Evolutionary conservation across 2,888 invertebrate species (phyloP), one percentile per base, ranked within the genome.

Genomic region (Netelia melanura): DNA sequence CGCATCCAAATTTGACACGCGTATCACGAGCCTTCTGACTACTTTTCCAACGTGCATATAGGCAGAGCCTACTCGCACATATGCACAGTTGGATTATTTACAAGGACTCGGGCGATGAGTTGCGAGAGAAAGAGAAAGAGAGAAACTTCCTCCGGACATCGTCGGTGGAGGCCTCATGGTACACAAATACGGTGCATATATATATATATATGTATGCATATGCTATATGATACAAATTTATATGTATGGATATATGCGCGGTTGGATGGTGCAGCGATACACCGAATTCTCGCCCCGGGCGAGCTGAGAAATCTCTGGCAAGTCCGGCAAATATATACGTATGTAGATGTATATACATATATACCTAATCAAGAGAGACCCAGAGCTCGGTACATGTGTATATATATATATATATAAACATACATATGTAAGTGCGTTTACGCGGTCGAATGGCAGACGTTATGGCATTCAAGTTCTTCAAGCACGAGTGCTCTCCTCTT

Each of bases 1-100:
- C 78, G 54, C 58, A 65, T 65, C 54, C 67, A 90, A 91, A 92
- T 92, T 92, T 92, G 91, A 92, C 91, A 91, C 91, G 91, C 92
- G 91, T 92, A 91, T 92, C 91, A 91, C 89, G 90, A 91, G 90
- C 91, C 91, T 90, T 89, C 89, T 89, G 88, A 91, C 89, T 89
- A 21, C 58, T 21, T 58, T 17, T 58, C 21, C 23, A 58, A 6
- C 8, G 58, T n/a, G 21, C 17, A 38, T 38, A 10, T 14, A 48
- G 58, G 21, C 58, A 58, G 21, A 58, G 8, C 10, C 17, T 58
- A 58, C 21, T 58, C 58, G 23, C 21, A 21, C 58, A 21, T 58
- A 21, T 21, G 21, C 23, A 17, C 58, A 10, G 58, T 58, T 58
- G 58, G 58, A 58, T 58, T 58, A 58, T 58, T 58, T 58, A 58